phyloP scores from a whole-genome alignment of 2,113 vertebrate species.

The Syrrhaptes paradoxus region DNA sequence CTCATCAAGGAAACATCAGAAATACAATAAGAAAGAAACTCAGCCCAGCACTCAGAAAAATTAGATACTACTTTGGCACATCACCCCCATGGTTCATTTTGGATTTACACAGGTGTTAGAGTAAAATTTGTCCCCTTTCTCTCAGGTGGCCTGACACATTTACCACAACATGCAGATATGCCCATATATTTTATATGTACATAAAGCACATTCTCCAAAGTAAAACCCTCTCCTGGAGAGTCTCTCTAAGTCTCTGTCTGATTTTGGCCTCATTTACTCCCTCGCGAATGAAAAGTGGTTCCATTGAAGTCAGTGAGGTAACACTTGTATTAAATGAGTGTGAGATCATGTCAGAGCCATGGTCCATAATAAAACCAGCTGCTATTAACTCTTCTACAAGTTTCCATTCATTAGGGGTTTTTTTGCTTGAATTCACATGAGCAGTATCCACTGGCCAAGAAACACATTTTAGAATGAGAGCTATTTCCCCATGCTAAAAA shows the following conservation, averaged over 20 bases:
- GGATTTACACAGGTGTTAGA: slow-evolving; percentile 11
- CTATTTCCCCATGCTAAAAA: slow-evolving; percentile 32
- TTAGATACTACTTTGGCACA: background rate
- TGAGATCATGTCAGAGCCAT: slow-evolving; percentile 50
- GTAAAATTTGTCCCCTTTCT: background rate
- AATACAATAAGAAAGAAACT: background rate
- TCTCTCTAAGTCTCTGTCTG: slow-evolving; percentile 11
- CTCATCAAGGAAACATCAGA: background rate
- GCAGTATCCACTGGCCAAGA: slow-evolving; percentile 9
- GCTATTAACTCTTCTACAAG: slow-evolving; percentile 16
- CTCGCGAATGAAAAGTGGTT: background rate
- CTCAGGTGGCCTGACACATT: slow-evolving; percentile 6
- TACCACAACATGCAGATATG: background rate
- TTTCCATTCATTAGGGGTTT: slow-evolving; percentile 60
- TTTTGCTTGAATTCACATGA: slow-evolving; percentile 35
- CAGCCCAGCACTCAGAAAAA: background rate
- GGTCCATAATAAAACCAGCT: slow-evolving; percentile 52
- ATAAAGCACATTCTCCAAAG: background rate
- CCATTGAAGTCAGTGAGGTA: slow-evolving; percentile 22
- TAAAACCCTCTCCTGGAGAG: slow-evolving; percentile 1
- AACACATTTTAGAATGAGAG: slow-evolving; percentile 48
- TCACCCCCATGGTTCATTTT: background rate
- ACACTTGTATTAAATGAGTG: background rate
- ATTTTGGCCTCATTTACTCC: slow-evolving; percentile 42
- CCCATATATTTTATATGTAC: background rate